Conservation (phyloP, 2,113 vertebrate species). For the Cyanoderma ruficeps region DNA sequence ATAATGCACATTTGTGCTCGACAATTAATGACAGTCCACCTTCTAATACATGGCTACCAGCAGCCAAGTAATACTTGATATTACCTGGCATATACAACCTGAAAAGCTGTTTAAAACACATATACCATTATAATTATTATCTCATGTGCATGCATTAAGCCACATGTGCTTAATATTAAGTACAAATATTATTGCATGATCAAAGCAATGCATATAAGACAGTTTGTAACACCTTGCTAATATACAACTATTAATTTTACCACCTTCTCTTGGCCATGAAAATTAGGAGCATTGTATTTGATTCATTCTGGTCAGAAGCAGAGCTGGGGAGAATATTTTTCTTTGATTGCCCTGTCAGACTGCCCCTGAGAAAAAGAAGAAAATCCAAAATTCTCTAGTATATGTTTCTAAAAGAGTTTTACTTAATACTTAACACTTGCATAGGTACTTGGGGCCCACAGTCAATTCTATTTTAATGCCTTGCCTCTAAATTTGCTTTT, state of each 20-base stretch:
- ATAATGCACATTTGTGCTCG: neutral
- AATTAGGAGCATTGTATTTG: neutral
- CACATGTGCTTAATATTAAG: neutral
- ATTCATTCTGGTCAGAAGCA: neutral
- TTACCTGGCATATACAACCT: neutral
- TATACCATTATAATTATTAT: neutral
- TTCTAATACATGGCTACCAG: neutral
- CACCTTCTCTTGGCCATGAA: neutral
- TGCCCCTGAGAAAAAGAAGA: neutral
- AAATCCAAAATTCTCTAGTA: neutral
- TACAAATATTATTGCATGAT: neutral
- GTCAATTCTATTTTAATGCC: neutral
- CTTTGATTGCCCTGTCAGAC: neutral
- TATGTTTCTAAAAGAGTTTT: neutral
- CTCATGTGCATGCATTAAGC: neutral
- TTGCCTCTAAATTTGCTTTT: neutral
- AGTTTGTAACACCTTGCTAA: neutral
- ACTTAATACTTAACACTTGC: neutral
- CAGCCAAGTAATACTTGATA: neutral
- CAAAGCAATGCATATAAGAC: neutral
- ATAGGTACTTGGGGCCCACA: neutral
- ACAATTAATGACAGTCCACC: neutral
- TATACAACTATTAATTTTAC: neutral
- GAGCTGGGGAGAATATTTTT: neutral
- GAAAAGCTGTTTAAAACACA: neutral